Evolutionary conservation across 2,113 vertebrate genomes (phyloP).

Genomic region (Pluvianellus socialis): DNA sequence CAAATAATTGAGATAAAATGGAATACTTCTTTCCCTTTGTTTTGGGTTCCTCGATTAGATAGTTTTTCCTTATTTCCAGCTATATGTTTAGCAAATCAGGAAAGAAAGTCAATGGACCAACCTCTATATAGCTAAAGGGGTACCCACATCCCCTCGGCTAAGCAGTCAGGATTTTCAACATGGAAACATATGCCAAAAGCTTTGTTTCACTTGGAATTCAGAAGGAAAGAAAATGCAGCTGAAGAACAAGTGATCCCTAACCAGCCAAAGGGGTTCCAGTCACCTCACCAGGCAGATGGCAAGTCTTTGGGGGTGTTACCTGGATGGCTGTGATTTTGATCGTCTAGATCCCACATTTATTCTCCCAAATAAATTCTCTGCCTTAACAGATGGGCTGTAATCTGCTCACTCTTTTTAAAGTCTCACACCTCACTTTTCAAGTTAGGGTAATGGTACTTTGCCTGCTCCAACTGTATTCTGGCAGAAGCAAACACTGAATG

Average conservation of each 20-base stretch:
- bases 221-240: background rate
- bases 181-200: background rate
- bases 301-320: background rate
- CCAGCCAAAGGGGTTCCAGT: background rate
- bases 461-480: background rate
- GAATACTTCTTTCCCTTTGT: background rate
- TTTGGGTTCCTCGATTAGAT: background rate
- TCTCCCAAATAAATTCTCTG: background rate
- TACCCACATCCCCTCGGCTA: background rate
- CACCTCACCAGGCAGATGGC: fast-evolving
- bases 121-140: background rate
- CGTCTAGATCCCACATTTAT: background rate
- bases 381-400: background rate
- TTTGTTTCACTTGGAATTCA: background rate
- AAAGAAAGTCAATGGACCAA: background rate
- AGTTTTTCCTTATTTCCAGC: background rate
- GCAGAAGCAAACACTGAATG: background rate
- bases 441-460: background rate
- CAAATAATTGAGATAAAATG: background rate
- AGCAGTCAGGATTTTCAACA: background rate
- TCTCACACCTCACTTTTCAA: background rate
- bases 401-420: background rate
- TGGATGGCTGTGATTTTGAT: background rate
- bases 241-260: background rate
- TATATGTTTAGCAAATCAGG: background rate